Base-by-base conservation (phyloP, 1,140 invertebrate genomes). In the Bombus consobrinus region DNA sequence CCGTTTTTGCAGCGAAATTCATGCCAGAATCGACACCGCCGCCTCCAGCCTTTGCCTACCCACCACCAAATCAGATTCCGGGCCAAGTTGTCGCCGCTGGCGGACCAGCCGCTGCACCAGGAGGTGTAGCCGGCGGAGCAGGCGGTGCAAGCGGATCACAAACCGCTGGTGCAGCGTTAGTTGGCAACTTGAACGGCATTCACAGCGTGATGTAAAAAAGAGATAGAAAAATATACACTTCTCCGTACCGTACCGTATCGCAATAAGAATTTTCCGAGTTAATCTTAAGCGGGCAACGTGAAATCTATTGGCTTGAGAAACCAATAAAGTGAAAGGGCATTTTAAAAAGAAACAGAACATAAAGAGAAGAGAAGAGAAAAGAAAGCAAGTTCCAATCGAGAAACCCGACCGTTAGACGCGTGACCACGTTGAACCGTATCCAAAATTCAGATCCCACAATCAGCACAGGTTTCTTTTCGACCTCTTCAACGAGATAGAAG, bases 1-100 rank as follows among this genome's bases (percentile, higher is more conserved):
- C 12, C 12, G n/a, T 80, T 95, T 66, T 95, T 96, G 90, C 94
- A 96, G 94, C 95, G 91, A 94, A 96, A 94, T 95, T 94, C 93
- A 95, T 95, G 95, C 94, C 94, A 69, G 96, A 96, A 57, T 92
- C 94, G 76, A 85, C 95, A 81, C 94, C 94, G 87, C 93, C 93
- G 71, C 92, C 92, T 80, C 94, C 95, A 69, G 89, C 94, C 75
- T 95, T 94, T 81, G 92, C 88, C 73, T 95, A 95, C 78, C 94
- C 93, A 57, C 93, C 94, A 90, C 93, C 93, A 82, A 62, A 34
- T 83, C 53, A 87, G 47, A 69, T 57, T 6, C 81, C 88, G 57
- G 73, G 79, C 2, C 83, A 88, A n/a, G 87, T 72, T 41, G 84
- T 66, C 32, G 76, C 69, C 34, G 66, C 79, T 43, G 77, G 32